Conservation (phyloP, 2,113 vertebrate species). For the Chlamydotis undulata region DNA sequence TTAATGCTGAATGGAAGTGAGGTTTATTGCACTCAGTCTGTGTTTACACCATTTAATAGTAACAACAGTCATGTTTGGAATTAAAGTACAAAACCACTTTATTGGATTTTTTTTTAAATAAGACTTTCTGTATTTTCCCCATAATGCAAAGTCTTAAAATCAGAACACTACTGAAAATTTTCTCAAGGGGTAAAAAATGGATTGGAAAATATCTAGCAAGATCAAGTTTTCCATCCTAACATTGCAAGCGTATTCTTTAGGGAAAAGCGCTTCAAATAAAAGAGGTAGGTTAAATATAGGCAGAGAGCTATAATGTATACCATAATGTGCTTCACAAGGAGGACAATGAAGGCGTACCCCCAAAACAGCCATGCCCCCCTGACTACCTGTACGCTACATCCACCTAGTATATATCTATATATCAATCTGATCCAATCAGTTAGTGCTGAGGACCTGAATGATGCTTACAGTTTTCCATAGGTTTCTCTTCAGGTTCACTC, state of each 20-base stretch:
- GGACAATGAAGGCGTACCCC: not conserved
- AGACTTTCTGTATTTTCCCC: not conserved
- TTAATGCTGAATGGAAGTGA: slow-evolving; percentile 35
- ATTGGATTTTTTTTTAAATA: not conserved
- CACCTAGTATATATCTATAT: not conserved
- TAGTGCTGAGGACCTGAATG: not conserved
- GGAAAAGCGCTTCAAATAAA: not conserved
- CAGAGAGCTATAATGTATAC: not conserved
- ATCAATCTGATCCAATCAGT: not conserved
- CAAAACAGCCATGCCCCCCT: not conserved
- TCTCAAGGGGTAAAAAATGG: slow-evolving; percentile 35
- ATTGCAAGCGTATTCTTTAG: not conserved
- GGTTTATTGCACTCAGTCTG: slow-evolving; percentile 35
- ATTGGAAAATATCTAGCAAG: not conserved
- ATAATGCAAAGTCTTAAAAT: slow-evolving; percentile 1
- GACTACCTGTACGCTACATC: not conserved
- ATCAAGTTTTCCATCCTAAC: not conserved
- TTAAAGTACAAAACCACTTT: slow-evolving; percentile 6
- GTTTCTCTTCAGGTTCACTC: not conserved
- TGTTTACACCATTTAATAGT: slow-evolving; percentile 30
- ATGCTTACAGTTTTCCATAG: not conserved
- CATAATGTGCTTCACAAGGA: not conserved
- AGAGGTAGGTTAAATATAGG: not conserved
- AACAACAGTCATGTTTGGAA: slow-evolving; percentile 21
- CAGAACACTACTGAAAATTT: slow-evolving; percentile 10